Percentiles rank a stretch among this genome's conserved stretches.
Conservation (phyloP, 2,113 vertebrate species). For the Megaleporinus macrocephalus region DNA sequence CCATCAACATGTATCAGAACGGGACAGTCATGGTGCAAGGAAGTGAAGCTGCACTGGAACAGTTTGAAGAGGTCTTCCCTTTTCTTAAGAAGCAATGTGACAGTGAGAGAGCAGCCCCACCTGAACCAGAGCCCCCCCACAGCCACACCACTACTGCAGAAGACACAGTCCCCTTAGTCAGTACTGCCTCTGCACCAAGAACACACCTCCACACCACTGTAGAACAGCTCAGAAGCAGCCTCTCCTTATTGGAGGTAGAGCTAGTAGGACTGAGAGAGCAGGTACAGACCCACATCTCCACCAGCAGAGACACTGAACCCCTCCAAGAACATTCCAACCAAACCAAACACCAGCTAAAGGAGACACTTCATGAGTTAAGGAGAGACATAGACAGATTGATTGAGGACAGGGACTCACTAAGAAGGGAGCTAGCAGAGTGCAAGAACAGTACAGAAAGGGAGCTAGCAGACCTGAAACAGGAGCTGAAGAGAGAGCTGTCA, state of each 20-base stretch:
- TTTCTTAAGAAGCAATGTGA: no score
- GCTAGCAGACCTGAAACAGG: no score
- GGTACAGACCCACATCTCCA: no score
- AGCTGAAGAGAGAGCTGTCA: not conserved
- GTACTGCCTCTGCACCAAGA: not conserved
- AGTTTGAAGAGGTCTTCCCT: no score
- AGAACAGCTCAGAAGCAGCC: not conserved
- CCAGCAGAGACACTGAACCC: not conserved
- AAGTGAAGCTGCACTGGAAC: no score
- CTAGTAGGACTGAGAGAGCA: not conserved
- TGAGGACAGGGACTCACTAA: not conserved
- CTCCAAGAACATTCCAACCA: not conserved
- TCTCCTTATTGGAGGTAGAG: not conserved
- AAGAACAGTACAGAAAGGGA: not conserved
- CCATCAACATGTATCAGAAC: no score
- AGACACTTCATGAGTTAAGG: not conserved
- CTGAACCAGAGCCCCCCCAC: no score
- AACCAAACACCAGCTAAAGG: slow-evolving; percentile 2
- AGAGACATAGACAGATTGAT: not conserved
- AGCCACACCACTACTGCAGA: not conserved
- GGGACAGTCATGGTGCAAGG: no score
- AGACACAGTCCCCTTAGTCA: not conserved
- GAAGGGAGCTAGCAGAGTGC: not conserved
- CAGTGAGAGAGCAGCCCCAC: no score
- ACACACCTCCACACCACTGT: not conserved